phyloP scores from a whole-genome alignment of 2,113 vertebrate genomes.

The Prochilodus magdalenae region DNA sequence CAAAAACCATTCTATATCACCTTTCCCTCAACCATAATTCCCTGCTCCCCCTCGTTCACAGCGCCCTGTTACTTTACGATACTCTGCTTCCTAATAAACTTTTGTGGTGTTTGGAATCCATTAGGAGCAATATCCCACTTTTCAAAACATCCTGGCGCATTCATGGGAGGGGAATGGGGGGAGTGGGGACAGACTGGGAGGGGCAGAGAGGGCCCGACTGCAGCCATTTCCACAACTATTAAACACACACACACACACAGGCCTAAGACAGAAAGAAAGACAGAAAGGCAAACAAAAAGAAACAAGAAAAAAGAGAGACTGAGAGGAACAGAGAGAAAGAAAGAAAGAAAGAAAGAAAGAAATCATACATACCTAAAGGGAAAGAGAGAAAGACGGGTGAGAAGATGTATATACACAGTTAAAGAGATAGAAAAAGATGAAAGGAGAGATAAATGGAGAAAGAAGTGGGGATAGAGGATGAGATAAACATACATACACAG shows the following conservation, averaged over 20 bases:
- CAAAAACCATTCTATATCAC: constrained; percentile 44
- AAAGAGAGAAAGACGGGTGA: background rate
- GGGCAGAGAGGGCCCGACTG: constrained; percentile 58
- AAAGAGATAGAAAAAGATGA: background rate
- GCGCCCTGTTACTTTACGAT: constrained; percentile 67
- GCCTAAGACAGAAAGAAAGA: constrained; percentile 54
- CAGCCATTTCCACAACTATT: constrained; percentile 76
- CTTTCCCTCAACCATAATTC: constrained; percentile 14
- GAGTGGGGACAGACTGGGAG: constrained; percentile 48
- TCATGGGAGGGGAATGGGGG: constrained; percentile 55
- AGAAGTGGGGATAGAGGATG: background rate
- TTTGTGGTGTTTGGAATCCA: constrained; percentile 82
- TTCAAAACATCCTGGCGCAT: constrained; percentile 79
- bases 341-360: background rate
- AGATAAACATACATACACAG: background rate
- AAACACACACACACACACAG: constrained; percentile 66
- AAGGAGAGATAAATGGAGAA: constrained; percentile 3
- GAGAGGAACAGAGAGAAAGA: background rate
- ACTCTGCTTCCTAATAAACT: constrained; percentile 80
- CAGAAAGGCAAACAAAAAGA: constrained; percentile 11
- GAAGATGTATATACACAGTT: background rate
- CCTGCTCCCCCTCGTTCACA: constrained; percentile 6
- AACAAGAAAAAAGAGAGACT: no score
- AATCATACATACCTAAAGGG: background rate
- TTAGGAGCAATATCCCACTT: constrained; percentile 81